phyloP scores from a whole-genome alignment of 2,888 invertebrate species.

The Craniophora ligustri region DNA sequence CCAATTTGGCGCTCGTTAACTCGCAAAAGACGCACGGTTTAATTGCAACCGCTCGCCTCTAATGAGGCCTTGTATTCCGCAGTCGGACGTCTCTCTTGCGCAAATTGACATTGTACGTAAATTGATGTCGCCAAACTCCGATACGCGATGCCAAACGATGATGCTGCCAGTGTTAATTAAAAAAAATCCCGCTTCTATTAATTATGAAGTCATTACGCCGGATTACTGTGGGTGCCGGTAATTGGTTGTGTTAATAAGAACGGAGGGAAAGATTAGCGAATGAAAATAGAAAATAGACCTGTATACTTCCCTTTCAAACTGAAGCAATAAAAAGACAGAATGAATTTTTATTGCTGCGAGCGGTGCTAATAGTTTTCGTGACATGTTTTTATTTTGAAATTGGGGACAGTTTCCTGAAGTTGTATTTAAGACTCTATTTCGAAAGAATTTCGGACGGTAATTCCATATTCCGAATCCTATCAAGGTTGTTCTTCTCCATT shows the following conservation, averaged over 20 bases:
- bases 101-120: constrained; percentile 86
- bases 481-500: constrained; percentile 17
- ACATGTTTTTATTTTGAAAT: constrained; percentile 18
- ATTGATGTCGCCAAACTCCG: constrained; percentile 77
- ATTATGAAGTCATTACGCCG: constrained; percentile 36
- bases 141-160: constrained; percentile 67
- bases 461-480: constrained; percentile 6
- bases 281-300: constrained; percentile 1
- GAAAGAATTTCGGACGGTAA: not conserved
- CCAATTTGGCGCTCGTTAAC: constrained; percentile 87
- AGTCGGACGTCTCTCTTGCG: constrained; percentile 73
- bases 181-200: constrained; percentile 37
- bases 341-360: constrained; percentile 16
- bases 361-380: constrained; percentile 13
- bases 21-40: constrained; percentile 86
- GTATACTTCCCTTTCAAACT: constrained; percentile 9
- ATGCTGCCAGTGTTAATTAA: constrained; percentile 51
- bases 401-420: not conserved
- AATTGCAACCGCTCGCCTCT: constrained; percentile 86
- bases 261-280: constrained; percentile 1
- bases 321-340: constrained; percentile 9
- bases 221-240: constrained; percentile 20
- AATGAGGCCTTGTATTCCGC: constrained; percentile 83
- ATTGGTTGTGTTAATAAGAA: constrained; percentile 24
- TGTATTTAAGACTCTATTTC: not conserved